A percentile compares a stretch with the other conserved stretches of the same genome.
Conservation (phyloP, 2,888 invertebrate species). For the Aleiodes testaceus region DNA sequence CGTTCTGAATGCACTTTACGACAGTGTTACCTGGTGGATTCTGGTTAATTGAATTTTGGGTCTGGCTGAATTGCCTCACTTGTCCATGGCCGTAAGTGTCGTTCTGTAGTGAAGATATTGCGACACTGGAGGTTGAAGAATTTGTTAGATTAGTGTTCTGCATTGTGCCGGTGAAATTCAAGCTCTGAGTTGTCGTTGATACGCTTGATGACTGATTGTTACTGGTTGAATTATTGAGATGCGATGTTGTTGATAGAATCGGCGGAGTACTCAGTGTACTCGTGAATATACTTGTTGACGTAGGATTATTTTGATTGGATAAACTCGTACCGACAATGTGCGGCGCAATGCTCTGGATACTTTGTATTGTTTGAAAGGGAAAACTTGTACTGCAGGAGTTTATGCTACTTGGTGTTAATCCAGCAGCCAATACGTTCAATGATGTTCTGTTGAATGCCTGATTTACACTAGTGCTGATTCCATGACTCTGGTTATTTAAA, state of each 20-base stretch:
- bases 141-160: slow-evolving; percentile 61
- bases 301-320: slow-evolving; percentile 62
- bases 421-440: slow-evolving; percentile 64
- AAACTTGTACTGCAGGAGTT: slow-evolving; percentile 63
- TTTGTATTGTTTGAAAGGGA: slow-evolving; percentile 70
- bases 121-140: not conserved
- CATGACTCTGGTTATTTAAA: slow-evolving; percentile 55
- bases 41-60: slow-evolving; percentile 48
- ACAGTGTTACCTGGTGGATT: slow-evolving; percentile 57
- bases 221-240: slow-evolving; percentile 51
- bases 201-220: slow-evolving; percentile 48
- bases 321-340: slow-evolving; percentile 69
- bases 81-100: slow-evolving; percentile 53
- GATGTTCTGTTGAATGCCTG: slow-evolving; percentile 62
- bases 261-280: slow-evolving; percentile 64
- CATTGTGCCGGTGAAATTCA: slow-evolving; percentile 66
- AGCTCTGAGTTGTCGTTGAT: slow-evolving; percentile 45
- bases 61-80: slow-evolving; percentile 63
- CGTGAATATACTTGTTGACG: slow-evolving; percentile 66
- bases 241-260: slow-evolving; percentile 60
- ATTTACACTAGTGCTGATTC: slow-evolving; percentile 62
- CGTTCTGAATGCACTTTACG: slow-evolving; percentile 64
- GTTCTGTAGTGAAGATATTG: slow-evolving; percentile 43
- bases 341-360: slow-evolving; percentile 69
- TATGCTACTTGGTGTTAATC: slow-evolving; percentile 61